phyloP scores from a whole-genome alignment of 2,797 vertebrate species.

The Euphonia xanthogaster region DNA sequence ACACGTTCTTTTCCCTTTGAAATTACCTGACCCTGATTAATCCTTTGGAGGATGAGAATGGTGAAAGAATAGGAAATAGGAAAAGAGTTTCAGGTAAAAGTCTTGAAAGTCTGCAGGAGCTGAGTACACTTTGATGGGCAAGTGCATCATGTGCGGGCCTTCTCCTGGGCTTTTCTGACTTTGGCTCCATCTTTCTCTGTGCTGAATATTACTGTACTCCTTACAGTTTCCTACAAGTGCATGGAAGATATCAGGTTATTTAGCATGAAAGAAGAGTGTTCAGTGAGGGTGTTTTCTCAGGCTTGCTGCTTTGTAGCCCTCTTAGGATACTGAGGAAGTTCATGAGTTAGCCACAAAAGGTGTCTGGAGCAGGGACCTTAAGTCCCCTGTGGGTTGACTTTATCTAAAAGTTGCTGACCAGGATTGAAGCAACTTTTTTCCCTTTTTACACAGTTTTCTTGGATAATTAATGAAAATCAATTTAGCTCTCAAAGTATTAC shows the following conservation, averaged over 20 bases:
- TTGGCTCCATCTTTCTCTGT: not conserved
- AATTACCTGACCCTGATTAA: not conserved
- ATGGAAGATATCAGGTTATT: not conserved
- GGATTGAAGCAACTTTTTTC: not conserved
- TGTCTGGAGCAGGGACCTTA: not conserved
- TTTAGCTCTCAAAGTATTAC: not conserved
- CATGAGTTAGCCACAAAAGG: not conserved
- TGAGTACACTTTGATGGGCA: not conserved
- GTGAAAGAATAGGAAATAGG: not conserved
- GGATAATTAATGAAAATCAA: not conserved
- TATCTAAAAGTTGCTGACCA: not conserved
- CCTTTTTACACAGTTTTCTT: not conserved
- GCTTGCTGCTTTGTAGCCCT: not conserved
- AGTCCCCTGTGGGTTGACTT: not conserved
- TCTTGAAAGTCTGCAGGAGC: not conserved
- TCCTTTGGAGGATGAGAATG: not conserved
- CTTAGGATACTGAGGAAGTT: not conserved
- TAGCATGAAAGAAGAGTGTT: not conserved
- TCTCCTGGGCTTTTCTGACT: not conserved
- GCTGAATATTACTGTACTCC: not conserved
- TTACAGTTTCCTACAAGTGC: not conserved
- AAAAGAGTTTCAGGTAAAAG: not conserved
- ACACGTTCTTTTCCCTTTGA: not conserved
- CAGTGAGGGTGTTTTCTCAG: not conserved
- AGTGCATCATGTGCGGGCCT: fast-evolving